Percentiles rank a stretch among this genome's conserved stretches.
Evolutionary conservation across 92 coral and sea anemone genomes (phyloP).

Genomic region (Epizoanthus stellaris): DNA sequence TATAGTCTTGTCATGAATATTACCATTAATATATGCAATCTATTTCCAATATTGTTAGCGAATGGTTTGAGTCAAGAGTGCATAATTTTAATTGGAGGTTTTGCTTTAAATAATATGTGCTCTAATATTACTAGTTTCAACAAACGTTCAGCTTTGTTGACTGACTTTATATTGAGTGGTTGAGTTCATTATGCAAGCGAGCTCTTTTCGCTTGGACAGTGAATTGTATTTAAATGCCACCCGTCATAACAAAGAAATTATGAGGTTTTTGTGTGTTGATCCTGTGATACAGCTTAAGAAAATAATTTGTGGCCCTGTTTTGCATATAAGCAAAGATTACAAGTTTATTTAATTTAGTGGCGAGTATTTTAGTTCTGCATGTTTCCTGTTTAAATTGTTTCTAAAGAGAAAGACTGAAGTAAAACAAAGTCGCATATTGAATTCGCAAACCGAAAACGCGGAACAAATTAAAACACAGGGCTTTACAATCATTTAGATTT

Average conservation of each 20-base stretch:
- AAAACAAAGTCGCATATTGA: slow-evolving; percentile 10
- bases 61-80: slow-evolving; percentile 8
- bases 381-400: slow-evolving; percentile 15
- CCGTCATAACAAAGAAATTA: slow-evolving; percentile 36
- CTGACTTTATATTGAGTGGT: background rate
- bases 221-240: slow-evolving; percentile 22
- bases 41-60: slow-evolving; percentile 4
- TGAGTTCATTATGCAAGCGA: slow-evolving; percentile 31
- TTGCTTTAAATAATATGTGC: slow-evolving; percentile 23
- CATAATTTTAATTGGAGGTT: slow-evolving; percentile 27
- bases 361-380: slow-evolving; percentile 2
- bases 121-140: slow-evolving; percentile 3
- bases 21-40: slow-evolving; percentile 15
- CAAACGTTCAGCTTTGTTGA: slow-evolving; percentile 19
- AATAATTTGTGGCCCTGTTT: slow-evolving; percentile 41
- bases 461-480: background rate
- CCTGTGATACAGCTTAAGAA: slow-evolving; percentile 27
- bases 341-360: slow-evolving; percentile 24
- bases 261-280: slow-evolving; percentile 41
- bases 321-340: slow-evolving; percentile 36
- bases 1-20: slow-evolving; percentile 2
- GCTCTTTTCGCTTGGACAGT: background rate
- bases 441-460: background rate
- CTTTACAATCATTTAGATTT: background rate
- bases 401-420: background rate